These are phyloP conservation scores for Tanytarsus gracilentus DNA, from an alignment of 2,888 invertebrate species.

Conservation along the genomic window DNA sequence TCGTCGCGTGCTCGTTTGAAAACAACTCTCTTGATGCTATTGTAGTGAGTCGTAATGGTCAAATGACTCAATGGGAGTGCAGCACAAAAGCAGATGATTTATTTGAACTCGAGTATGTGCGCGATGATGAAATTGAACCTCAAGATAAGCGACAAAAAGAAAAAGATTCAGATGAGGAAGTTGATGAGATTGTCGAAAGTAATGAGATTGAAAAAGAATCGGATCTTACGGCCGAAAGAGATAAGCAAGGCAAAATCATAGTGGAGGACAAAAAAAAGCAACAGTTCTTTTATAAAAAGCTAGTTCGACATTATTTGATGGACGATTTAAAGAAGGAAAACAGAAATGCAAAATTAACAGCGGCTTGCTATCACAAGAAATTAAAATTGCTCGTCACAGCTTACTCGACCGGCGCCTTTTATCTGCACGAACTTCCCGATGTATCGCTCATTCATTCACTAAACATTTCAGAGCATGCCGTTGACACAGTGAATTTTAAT, in stretches of 20 bases:
- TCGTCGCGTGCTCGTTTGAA: constrained; percentile 85
- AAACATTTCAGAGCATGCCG: constrained; percentile 76
- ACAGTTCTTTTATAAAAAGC: constrained; percentile 56
- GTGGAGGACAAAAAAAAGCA: constrained; percentile 39
- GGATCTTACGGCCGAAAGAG: constrained; percentile 34
- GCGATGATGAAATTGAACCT: constrained; percentile 30
- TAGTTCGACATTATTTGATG: constrained; percentile 64
- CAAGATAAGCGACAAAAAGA: constrained; percentile 26
- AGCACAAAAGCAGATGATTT: constrained; percentile 47
- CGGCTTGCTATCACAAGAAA: constrained; percentile 72
- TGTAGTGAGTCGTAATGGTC: constrained; percentile 75
- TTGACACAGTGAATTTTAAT: constrained; percentile 75
- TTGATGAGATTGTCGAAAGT: constrained; percentile 47
- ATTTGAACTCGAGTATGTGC: constrained; percentile 27
- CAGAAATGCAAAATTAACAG: constrained; percentile 58
- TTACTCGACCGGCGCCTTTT: constrained; percentile 85
- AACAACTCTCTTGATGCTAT: constrained; percentile 73
- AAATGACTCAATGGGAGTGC: constrained; percentile 79
- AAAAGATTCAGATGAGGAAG: constrained; percentile 32
- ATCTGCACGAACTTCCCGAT: constrained; percentile 88
- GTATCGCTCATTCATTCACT: constrained; percentile 83
- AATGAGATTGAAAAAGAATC: constrained; percentile 50
- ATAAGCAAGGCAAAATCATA: constrained; percentile 43
- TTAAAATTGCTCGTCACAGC: constrained; percentile 80
- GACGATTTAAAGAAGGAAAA: constrained; percentile 58